These are phyloP conservation scores for Tachycineta bicolor DNA, from an alignment of 2,113 vertebrate genomes.

Conservation along the genomic window DNA sequence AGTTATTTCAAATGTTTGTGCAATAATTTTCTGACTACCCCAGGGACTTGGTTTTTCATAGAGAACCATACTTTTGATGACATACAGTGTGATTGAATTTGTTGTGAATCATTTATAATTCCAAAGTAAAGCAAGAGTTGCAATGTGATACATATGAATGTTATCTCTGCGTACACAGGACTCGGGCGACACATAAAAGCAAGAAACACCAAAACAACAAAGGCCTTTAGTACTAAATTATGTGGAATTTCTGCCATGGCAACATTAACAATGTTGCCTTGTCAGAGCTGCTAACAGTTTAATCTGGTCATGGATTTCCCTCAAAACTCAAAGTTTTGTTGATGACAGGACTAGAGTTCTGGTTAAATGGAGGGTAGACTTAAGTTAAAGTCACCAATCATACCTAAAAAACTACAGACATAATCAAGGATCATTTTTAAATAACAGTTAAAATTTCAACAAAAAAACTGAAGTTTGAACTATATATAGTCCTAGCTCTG, in stretches of 20 bases:
- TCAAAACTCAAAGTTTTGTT: neutral
- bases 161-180: neutral
- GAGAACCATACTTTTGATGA: conserved; percentile 34
- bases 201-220: conserved; percentile 7
- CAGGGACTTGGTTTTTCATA: conserved; percentile 45
- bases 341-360: neutral
- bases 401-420: neutral
- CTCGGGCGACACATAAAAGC: conserved; percentile 8
- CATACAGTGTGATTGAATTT: conserved; percentile 21
- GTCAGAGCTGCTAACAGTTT: neutral
- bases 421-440: neutral
- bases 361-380: neutral
- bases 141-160: neutral
- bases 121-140: conserved; percentile 54
- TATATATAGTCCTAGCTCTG: neutral
- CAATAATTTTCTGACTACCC: neutral
- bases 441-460: neutral
- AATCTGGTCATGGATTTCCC: neutral
- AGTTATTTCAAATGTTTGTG: conserved; percentile 20
- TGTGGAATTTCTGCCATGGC: neutral
- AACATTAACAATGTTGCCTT: neutral
- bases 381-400: neutral
- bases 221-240: neutral
- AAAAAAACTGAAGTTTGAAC: neutral
- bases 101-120: conserved; percentile 62